Conservation (phyloP, 2,888 invertebrate genomes). For the Eupithecia exiguata region DNA sequence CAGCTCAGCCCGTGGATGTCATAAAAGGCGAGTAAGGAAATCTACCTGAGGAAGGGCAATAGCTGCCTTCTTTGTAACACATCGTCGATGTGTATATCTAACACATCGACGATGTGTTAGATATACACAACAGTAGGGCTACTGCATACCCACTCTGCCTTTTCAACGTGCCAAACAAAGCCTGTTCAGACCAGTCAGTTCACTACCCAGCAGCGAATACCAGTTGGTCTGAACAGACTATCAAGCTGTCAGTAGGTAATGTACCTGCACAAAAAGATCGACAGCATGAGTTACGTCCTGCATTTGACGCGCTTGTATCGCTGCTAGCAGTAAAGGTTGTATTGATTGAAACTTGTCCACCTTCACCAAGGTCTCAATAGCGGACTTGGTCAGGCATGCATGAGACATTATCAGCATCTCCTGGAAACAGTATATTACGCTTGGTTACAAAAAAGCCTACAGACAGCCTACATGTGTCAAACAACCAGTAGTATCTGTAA, state of each 20-base stretch:
- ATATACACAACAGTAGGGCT: background rate
- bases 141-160: background rate
- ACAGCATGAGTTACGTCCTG: slow-evolving; percentile 67
- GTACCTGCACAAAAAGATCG: slow-evolving; percentile 69
- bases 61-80: too few species aligned
- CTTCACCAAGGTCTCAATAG: slow-evolving; percentile 54
- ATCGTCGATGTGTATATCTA: too few species aligned
- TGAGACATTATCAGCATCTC: slow-evolving; percentile 74
- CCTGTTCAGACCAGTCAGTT: too few species aligned
- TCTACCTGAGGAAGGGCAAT: too few species aligned
- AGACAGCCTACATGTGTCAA: background rate
- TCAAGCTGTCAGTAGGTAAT: background rate
- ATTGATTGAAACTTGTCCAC: slow-evolving; percentile 41
- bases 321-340: slow-evolving; percentile 60
- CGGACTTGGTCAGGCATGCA: slow-evolving; percentile 62
- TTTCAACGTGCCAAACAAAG: background rate
- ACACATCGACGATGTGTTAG: too few species aligned
- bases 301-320: slow-evolving; percentile 72
- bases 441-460: background rate
- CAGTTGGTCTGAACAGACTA: background rate
- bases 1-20: too few species aligned
- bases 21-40: too few species aligned
- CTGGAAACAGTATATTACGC: slow-evolving; percentile 36
- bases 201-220: background rate
- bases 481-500: background rate